phyloP scores from a whole-genome alignment of 30 jellyfish, hydroid and myxozoan species.

The Aurelia sp. region DNA sequence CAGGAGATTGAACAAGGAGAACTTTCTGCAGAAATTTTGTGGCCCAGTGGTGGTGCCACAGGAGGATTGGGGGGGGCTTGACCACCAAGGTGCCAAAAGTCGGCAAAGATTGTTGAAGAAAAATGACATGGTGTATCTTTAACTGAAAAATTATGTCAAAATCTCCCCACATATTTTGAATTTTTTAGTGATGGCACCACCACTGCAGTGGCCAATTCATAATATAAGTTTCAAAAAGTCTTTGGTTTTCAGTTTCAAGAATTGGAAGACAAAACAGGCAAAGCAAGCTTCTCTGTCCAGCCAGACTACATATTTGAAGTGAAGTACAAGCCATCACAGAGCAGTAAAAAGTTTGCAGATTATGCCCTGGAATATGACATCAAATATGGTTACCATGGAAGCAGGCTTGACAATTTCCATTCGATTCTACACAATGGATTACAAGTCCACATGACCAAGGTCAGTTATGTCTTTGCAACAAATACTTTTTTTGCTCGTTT shows the following conservation, averaged over 20 bases:
- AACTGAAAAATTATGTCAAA: too few species aligned
- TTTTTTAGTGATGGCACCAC: too few species aligned
- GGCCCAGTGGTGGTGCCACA: too few species aligned
- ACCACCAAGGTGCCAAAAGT: too few species aligned
- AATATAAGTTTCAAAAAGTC: not conserved
- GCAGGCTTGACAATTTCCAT: slow-evolving; percentile 89
- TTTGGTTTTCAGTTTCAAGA: slow-evolving; percentile 53
- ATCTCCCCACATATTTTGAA: too few species aligned
- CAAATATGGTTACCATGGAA: slow-evolving; percentile 91
- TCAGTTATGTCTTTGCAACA: not conserved
- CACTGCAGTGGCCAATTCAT: too few species aligned
- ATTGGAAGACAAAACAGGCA: slow-evolving; percentile 71
- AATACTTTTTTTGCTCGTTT: too few species aligned
- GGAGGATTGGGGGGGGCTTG: too few species aligned
- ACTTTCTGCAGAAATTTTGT: too few species aligned
- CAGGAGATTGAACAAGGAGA: too few species aligned
- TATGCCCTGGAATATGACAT: slow-evolving; percentile 53
- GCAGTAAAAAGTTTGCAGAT: slow-evolving; percentile 68
- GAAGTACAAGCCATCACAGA: slow-evolving; percentile 45
- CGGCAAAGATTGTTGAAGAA: too few species aligned
- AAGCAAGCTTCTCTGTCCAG: slow-evolving; percentile 69
- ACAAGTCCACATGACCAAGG: slow-evolving; percentile 96
- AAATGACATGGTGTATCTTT: too few species aligned
- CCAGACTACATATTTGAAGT: slow-evolving; percentile 90
- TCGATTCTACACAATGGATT: slow-evolving; percentile 86